Conservation (phyloP, 1,140 invertebrate species). For the Streblospio benedicti region DNA sequence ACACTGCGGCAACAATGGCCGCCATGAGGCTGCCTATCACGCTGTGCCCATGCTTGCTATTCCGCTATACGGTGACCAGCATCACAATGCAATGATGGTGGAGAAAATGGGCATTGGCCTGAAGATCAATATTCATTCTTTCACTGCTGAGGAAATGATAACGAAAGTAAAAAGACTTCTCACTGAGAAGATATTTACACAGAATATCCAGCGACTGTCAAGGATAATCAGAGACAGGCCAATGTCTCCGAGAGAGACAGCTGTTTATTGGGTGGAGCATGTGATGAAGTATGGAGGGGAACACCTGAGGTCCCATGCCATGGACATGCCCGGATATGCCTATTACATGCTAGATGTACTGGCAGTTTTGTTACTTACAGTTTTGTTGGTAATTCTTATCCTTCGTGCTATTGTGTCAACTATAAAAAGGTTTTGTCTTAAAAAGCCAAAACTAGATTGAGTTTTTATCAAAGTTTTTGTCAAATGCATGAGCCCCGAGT, state of each 20-base stretch:
- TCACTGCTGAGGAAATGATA: background rate
- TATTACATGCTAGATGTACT: background rate
- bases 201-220: background rate
- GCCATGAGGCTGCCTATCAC: background rate
- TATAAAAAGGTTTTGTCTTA: no score
- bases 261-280: conserved; percentile 2
- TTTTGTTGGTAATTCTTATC: no score
- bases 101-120: background rate
- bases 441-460: no score
- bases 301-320: background rate
- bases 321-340: background rate
- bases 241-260: background rate
- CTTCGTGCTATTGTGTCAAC: no score
- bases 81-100: background rate
- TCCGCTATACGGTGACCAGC: background rate
- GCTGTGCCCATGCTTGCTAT: background rate
- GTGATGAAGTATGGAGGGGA: conserved; percentile 4
- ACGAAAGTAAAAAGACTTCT: background rate
- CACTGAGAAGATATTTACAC: background rate
- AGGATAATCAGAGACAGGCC: background rate
- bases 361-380: no score
- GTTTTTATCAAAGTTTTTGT: no score
- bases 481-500: no score
- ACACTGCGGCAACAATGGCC: conserved; percentile 1
- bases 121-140: background rate